These are phyloP conservation scores for Theretra japonica DNA, from an alignment of 2,888 invertebrate genomes.

Conservation along the genomic window DNA sequence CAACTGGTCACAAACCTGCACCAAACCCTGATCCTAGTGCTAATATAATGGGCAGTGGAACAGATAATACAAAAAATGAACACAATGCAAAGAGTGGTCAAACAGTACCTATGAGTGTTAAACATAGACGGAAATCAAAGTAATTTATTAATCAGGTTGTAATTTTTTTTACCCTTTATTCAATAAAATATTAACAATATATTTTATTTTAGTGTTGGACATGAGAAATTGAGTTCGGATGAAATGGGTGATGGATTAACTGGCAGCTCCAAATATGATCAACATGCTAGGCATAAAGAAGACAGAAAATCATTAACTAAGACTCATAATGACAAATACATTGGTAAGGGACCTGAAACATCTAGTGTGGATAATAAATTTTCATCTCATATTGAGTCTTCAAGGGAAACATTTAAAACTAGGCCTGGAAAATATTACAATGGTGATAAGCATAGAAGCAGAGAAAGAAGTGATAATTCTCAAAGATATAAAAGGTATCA, in stretches of 20 bases:
- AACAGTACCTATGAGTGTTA: slow-evolving; percentile 44
- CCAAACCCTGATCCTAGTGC: slow-evolving; percentile 36
- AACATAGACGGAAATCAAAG: slow-evolving; percentile 62
- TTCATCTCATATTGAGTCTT: slow-evolving; percentile 44
- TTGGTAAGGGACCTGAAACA: slow-evolving; percentile 47
- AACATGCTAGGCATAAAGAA: slow-evolving; percentile 39
- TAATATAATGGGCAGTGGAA: slow-evolving; percentile 39
- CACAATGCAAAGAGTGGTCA: slow-evolving; percentile 28
- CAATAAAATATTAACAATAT: background rate
- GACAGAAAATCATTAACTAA: slow-evolving; percentile 42
- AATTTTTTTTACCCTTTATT: background rate
- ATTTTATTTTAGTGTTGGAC: slow-evolving; percentile 5
- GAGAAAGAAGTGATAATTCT: slow-evolving; percentile 53
- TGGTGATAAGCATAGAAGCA: slow-evolving; percentile 46
- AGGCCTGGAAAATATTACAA: slow-evolving; percentile 46
- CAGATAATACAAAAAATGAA: slow-evolving; percentile 43
- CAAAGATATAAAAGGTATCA: slow-evolving; percentile 49
- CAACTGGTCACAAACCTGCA: slow-evolving; percentile 35
- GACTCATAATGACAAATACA: slow-evolving; percentile 43
- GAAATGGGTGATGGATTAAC: slow-evolving; percentile 54
- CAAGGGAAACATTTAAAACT: slow-evolving; percentile 42
- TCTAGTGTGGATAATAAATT: slow-evolving; percentile 49
- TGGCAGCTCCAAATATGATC: slow-evolving; percentile 37
- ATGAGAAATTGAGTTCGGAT: slow-evolving; percentile 58
- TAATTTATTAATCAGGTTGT: background rate